Evolutionary conservation across 2,888 invertebrate species (phyloP).

Genomic region (Polydrusus cervinus): DNA sequence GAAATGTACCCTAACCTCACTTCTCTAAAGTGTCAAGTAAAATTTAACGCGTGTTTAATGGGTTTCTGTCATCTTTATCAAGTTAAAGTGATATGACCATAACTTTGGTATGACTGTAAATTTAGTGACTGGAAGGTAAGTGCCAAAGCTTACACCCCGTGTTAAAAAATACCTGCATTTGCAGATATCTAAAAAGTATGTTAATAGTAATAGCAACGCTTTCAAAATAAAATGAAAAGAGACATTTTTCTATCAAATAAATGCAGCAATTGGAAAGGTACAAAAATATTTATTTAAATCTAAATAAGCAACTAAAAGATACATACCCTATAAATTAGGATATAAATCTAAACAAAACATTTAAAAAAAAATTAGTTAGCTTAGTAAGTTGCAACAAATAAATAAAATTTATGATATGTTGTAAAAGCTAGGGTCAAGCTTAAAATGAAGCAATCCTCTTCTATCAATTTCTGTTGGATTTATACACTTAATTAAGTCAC

Average conservation of each 20-base stretch:
- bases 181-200: neutral
- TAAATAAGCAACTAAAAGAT: neutral
- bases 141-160: constrained; percentile 1
- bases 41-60: too few species aligned
- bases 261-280: constrained; percentile 6
- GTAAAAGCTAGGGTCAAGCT: neutral
- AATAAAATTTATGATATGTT: neutral
- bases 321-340: neutral
- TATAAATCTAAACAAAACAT: neutral
- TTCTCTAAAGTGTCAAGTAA: too few species aligned
- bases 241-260: neutral
- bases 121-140: neutral
- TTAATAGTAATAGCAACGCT: neutral
- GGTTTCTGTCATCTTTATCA: too few species aligned
- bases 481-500: constrained; percentile 9
- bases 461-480: constrained; percentile 1
- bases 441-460: constrained; percentile 1
- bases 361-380: neutral
- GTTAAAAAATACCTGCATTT: constrained; percentile 1
- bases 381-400: neutral
- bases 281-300: constrained; percentile 5
- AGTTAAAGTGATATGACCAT: too few species aligned
- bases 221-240: neutral
- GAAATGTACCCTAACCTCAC: too few species aligned
- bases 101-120: neutral